Conservation (phyloP, 2,888 invertebrate genomes). For the Cheilosia vernalis region DNA sequence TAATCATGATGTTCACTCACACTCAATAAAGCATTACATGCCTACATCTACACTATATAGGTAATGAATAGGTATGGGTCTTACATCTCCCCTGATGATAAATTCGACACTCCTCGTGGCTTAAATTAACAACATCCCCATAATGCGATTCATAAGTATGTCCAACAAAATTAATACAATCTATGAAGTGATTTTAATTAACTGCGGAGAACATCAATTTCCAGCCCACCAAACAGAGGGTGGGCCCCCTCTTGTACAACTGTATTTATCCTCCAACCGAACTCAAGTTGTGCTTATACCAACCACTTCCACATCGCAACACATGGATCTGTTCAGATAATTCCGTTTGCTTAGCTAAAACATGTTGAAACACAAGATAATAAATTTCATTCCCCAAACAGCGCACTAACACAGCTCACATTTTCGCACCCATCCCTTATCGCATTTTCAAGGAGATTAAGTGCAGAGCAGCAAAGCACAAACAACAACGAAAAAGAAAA, state of each 20-base stretch:
- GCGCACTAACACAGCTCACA: no score
- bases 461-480: constrained; percentile 4
- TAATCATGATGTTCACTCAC: not conserved
- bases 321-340: constrained; percentile 75
- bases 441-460: constrained; percentile 49
- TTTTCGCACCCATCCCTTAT: constrained; percentile 36
- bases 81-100: not conserved
- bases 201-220: constrained; percentile 72
- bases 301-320: constrained; percentile 49
- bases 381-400: constrained; percentile 59
- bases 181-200: constrained; percentile 75
- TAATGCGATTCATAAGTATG: constrained; percentile 33
- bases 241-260: constrained; percentile 57
- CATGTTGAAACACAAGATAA: constrained; percentile 73
- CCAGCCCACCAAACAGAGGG: constrained; percentile 39
- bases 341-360: constrained; percentile 75
- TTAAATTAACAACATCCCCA: constrained; percentile 37
- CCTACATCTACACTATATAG: no score
- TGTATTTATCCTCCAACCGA: constrained; percentile 63
- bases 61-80: no score
- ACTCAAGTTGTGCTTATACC: constrained; percentile 16
- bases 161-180: constrained; percentile 64
- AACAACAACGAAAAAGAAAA: constrained; percentile 37
- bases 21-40: not conserved
- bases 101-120: not conserved